These are phyloP conservation scores for Eutrigla gurnardus DNA, from an alignment of 2,797 vertebrate species.

Conservation along the genomic window DNA sequence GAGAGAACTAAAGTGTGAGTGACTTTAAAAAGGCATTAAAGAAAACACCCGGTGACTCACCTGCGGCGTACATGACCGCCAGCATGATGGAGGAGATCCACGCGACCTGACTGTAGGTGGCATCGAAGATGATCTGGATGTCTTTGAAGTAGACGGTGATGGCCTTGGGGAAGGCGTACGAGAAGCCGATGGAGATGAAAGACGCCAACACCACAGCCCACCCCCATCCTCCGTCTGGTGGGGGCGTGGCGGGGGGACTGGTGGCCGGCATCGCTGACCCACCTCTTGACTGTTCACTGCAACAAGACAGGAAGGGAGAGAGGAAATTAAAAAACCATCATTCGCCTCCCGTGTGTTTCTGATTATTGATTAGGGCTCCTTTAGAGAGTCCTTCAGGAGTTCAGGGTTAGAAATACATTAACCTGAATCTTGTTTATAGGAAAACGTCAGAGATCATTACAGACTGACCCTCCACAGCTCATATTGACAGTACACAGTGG, in stretches of 20 bases:
- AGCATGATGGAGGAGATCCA: conserved; percentile 99
- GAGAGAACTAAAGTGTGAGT: background rate
- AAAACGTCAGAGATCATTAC: conserved; percentile 26
- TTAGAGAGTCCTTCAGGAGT: background rate
- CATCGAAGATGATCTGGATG: conserved; percentile 92
- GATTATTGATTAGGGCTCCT: conserved; percentile 21
- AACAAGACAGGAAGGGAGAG: conserved; percentile 28
- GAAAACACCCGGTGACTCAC: conserved; percentile 75
- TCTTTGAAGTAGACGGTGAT: conserved; percentile 98
- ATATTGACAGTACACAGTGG: conserved; percentile 53
- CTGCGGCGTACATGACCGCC: conserved; percentile 98
- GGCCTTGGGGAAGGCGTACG: conserved; percentile 97
- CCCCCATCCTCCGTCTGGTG: conserved; percentile 97
- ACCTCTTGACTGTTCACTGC: conserved; percentile 54
- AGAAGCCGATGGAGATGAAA: conserved; percentile 99
- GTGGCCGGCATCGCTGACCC: conserved; percentile 84
- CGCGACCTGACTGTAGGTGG: conserved; percentile 93
- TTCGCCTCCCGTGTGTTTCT: too few relatives aligned
- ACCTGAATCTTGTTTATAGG: conserved; percentile 8
- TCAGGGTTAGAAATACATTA: background rate
- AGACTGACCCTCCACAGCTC: background rate
- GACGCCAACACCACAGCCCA: conserved; percentile 92
- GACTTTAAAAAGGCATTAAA: background rate
- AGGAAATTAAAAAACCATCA: background rate
- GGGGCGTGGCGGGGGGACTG: conserved; percentile 68